Evolutionary conservation across 2,888 invertebrate genomes (phyloP), one percentile per base, ranked within the genome.

Genomic region (Bombylius major): DNA sequence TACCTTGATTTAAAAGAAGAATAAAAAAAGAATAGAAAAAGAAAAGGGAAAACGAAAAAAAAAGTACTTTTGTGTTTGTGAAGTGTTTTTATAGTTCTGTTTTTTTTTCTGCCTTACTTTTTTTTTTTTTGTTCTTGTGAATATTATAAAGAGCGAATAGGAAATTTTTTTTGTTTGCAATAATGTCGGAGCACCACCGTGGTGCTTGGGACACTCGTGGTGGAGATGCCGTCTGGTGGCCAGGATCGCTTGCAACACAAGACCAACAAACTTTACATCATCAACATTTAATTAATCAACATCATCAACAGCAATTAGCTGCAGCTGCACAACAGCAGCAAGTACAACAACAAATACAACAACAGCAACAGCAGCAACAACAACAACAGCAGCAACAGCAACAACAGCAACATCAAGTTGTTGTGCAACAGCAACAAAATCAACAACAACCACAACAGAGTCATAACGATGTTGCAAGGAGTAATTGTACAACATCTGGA

Each of bases 111-210:
- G 3, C 23, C 23, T 23, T 23, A 23, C 23, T 23, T 23, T 23
- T 23, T 23, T 23, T 23, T 23, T 23, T 23, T 23, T 23, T 23
- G 23, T 23, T 34, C 13, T 50, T 50, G 34, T 50, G 34, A 36
- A 36, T 47, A 32, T 46, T 51, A 11, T 42, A 42, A 42, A 42
- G 8, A 11, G 39, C 12, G 11, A 42, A 42, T 42, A 11, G 32
- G 5, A 44, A 44, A 48, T 55, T 47, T 55, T 55, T 33, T 31
- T 51, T 44, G 7, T 42, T 55, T 53, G 55, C 45, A 60, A 66
- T 65, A 62, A 81, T 82, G 82, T 81, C 82, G 76, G 82, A 82
- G 75, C 80, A 81, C 75, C 80, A 80, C 72, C 77, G 79, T 67
- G 79, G 80, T 70, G 78, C 79, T 75, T 81, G 81, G 80, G 81